Base-by-base conservation (phyloP, 2,888 invertebrate genomes). In the Phoenoteleia sp. region DNA sequence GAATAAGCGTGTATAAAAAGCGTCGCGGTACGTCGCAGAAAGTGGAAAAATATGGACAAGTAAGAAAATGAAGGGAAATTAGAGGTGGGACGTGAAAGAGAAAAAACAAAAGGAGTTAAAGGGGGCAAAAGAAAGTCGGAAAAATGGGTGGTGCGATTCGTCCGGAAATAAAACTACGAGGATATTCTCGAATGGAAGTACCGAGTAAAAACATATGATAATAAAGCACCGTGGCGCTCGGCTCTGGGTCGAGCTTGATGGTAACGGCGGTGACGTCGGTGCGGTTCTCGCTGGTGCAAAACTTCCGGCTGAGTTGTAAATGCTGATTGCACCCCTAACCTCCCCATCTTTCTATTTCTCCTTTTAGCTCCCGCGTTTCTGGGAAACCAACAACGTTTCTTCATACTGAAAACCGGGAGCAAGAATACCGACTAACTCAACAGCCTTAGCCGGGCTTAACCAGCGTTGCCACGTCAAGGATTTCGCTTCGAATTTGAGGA, bases 201-300 rank as follows among this genome's bases (percentile, higher is more conserved):
- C 84, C 87, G 80, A 87, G 89, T 89, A 92, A 92, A 92, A 92
- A 91, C 92, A 90, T 91, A 91, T 90, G 91, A 90, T 90, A 91
- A 91, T 92, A 91, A 92, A 92, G 91, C 90, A 90, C 81, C 86
- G 84, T 72, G 77, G 72, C 83, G 85, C 86, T 86, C 84, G 76
- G 76, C 74, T 80, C 69, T 71, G 84, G 81, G 83, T 87, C 81
- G 85, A 76, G 81, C 81, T 76, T 85, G 87, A 87, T 87, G 87
- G 80, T 86, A 87, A 86, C 84, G 87, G 87, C 80, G 83, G 77
- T 86, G 81, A 84, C 84, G 81, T 84, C 72, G 82, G 66, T 72
- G 80, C 39, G 81, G 83, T 71, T 83, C 84, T 84, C 83, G 82
- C 87, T 86, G 79, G 87, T 77, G 87, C 88, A 88, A 91, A 92